These are phyloP conservation scores for Trematomus loennbergii DNA, from an alignment of 2,113 vertebrate genomes.

Conservation along the genomic window DNA sequence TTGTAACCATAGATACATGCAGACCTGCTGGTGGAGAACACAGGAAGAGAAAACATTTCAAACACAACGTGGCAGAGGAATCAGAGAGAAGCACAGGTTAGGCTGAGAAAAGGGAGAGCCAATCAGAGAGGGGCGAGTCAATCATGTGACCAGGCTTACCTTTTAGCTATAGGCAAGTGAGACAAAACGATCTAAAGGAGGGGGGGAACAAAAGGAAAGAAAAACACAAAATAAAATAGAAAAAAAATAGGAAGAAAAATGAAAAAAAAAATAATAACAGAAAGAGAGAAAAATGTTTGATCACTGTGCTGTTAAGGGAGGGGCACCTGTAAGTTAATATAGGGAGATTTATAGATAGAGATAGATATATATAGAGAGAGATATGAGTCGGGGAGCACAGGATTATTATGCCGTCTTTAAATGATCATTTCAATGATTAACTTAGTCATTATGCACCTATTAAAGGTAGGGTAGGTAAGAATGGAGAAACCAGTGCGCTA, in stretches of 20 bases:
- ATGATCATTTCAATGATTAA: neutral
- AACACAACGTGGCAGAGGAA: conserved; percentile 25
- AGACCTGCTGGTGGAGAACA: conserved; percentile 75
- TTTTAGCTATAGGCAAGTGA: conserved; percentile 98
- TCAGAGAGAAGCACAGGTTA: conserved; percentile 42
- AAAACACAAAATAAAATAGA: conserved; percentile 64
- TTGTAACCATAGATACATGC: conserved; percentile 59
- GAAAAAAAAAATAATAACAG: conserved; percentile 37
- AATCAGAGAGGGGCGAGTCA: conserved; percentile 65
- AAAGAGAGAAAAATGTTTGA: conserved; percentile 70
- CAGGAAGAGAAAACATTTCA: conserved; percentile 66
- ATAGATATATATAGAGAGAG: neutral
- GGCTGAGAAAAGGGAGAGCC: conserved; percentile 68
- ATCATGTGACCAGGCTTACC: conserved; percentile 89
- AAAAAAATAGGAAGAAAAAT: conserved; percentile 76
- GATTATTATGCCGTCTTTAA: conserved; percentile 31
- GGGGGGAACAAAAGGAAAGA: conserved; percentile 73
- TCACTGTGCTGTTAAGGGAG: conserved; percentile 70
- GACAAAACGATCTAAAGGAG: conserved; percentile 99
- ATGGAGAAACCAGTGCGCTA: too few relatives aligned
- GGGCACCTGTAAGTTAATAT: conserved; percentile 42
- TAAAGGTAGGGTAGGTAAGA: neutral
- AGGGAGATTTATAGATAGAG: neutral
- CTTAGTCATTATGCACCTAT: neutral
- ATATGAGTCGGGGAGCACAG: conserved; percentile 26